These are phyloP conservation scores for Scomber colias DNA, from an alignment of 2,113 vertebrate genomes.

Conservation along the genomic window DNA sequence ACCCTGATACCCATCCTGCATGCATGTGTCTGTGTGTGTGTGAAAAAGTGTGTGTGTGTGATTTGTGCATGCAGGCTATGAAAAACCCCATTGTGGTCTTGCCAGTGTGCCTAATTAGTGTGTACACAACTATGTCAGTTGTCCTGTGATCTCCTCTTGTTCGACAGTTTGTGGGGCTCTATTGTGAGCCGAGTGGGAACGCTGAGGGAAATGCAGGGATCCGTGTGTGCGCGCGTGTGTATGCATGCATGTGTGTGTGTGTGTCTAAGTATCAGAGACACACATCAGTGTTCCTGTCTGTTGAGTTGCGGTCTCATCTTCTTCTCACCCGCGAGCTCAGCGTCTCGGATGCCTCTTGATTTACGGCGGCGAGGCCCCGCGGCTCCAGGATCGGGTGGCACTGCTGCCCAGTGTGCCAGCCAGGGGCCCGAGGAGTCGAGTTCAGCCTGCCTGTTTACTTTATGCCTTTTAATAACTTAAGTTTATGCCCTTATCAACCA, in stretches of 20 bases:
- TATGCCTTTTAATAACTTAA: constrained; percentile 52
- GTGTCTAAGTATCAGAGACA: constrained; percentile 55
- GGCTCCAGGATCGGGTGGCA: constrained; percentile 70
- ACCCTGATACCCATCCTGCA: constrained; percentile 50
- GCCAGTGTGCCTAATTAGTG: constrained; percentile 82
- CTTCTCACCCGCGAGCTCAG: constrained; percentile 50
- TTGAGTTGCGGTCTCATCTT: constrained; percentile 58
- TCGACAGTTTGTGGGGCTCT: constrained; percentile 66
- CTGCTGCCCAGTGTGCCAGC: constrained; percentile 50
- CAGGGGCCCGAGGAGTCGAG: constrained; percentile 24
- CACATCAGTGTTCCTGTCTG: constrained; percentile 68
- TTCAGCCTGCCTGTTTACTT: constrained; percentile 55
- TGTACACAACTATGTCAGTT: constrained; percentile 78
- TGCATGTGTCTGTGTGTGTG: constrained; percentile 26
- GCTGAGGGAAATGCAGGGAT: constrained; percentile 44
- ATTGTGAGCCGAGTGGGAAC: constrained; percentile 77
- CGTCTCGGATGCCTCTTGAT: constrained; percentile 71
- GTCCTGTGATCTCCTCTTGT: constrained; percentile 72
- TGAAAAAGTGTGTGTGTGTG: constrained; percentile 24
- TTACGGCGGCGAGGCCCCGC: constrained; percentile 55
- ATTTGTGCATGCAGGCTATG: constrained; percentile 59
- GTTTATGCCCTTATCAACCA: constrained; percentile 44
- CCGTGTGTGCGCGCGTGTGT: constrained; percentile 32
- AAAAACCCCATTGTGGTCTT: constrained; percentile 79
- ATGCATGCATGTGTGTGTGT: constrained; percentile 4